phyloP scores from a whole-genome alignment of 92 coral and sea anemone species.

The Zoanthus sansibaricus region DNA sequence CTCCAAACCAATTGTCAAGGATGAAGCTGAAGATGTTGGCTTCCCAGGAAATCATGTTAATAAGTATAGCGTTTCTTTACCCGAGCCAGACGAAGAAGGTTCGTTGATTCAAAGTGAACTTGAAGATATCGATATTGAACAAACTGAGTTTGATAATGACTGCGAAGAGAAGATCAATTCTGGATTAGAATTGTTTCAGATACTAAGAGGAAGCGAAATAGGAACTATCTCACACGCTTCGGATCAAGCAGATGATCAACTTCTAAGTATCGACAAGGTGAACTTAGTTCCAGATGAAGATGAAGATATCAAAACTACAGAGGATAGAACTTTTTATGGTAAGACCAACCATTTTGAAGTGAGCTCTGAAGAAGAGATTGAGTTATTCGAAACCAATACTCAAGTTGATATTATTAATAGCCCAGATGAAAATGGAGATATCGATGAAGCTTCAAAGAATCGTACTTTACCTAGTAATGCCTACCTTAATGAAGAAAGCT shows the following conservation, averaged over 20 bases:
- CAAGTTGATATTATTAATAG: no score
- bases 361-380: conserved; percentile 71
- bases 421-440: no score
- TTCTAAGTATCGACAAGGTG: neutral
- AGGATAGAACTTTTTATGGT: neutral
- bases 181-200: conserved; percentile 79
- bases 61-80: conserved; percentile 9
- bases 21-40: neutral
- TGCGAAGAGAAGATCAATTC: conserved; percentile 62
- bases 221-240: conserved; percentile 28
- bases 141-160: conserved; percentile 80
- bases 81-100: conserved; percentile 26
- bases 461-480: neutral
- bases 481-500: conserved; percentile 41
- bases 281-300: neutral
- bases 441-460: no score
- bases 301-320: neutral
- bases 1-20: conserved; percentile 63
- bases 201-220: conserved; percentile 61
- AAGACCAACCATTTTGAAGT: neutral
- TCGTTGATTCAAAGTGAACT: conserved; percentile 73
- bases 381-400: conserved; percentile 38
- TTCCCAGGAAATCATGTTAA: neutral
- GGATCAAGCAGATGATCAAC: conserved; percentile 47
- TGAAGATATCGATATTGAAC: conserved; percentile 88